Evolutionary conservation across 2,797 vertebrate species (phyloP).

Genomic region (Cuculus canorus): DNA sequence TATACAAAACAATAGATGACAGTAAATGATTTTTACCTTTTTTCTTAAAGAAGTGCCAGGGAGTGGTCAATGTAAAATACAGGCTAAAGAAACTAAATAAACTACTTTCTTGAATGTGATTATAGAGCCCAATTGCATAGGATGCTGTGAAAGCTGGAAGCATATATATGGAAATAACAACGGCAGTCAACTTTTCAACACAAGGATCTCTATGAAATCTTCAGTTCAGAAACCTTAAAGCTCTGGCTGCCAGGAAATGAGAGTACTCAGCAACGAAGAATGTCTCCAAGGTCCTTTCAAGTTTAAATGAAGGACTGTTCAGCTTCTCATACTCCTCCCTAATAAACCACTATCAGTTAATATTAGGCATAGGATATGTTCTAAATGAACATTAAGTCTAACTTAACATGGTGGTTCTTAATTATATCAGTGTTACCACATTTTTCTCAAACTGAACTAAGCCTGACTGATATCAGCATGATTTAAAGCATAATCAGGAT

Average conservation of each 20-base stretch:
- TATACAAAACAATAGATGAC: neutral
- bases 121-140: neutral
- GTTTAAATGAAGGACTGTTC: neutral
- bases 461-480: neutral
- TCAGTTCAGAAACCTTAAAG: neutral
- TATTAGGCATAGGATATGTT: neutral
- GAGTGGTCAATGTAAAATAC: neutral
- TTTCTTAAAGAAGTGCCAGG: neutral
- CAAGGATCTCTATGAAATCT: neutral
- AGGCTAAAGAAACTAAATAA: neutral
- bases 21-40: neutral
- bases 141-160: neutral
- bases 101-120: neutral
- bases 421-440: neutral
- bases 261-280: neutral
- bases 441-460: neutral
- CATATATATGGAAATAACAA: neutral
- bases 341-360: neutral
- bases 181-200: neutral
- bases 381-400: neutral
- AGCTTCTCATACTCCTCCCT: neutral
- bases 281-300: neutral
- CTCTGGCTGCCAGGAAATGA: neutral
- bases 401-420: neutral
- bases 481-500: neutral